A percentile compares a stretch with the other conserved stretches of the same genome.
phyloP scores from a whole-genome alignment of 2,888 invertebrate species.

The Diarsia dahlii region DNA sequence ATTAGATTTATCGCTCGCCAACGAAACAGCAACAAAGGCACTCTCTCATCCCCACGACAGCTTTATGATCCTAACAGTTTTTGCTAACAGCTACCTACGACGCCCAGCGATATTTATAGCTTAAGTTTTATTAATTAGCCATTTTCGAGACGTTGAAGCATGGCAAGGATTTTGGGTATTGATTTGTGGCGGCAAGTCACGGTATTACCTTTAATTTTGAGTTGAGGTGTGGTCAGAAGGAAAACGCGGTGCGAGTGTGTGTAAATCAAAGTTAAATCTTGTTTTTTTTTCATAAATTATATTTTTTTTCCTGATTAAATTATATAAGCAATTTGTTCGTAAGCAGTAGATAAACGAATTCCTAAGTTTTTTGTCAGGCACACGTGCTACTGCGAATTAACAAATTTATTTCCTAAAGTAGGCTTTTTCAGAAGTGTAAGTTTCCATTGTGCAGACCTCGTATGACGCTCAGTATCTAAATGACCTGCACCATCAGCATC shows the following conservation, averaged over 20 bases:
- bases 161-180: conserved; percentile 66
- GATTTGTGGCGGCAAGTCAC: conserved; percentile 63
- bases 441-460: not conserved
- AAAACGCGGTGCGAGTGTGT: conserved; percentile 4
- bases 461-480: not conserved
- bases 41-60: conserved; percentile 89
- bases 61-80: conserved; percentile 91
- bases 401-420: not conserved
- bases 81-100: conserved; percentile 88
- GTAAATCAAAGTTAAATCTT: not conserved
- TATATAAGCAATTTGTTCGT: conserved; percentile 21
- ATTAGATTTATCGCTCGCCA: conserved; percentile 86
- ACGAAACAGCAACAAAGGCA: conserved; percentile 89
- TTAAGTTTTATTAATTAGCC: conserved; percentile 90
- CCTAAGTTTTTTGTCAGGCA: conserved; percentile 12
- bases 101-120: conserved; percentile 84
- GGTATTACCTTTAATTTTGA: conserved; percentile 57
- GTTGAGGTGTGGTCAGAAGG: conserved; percentile 11
- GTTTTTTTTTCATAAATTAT: not conserved
- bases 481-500: not conserved
- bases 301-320: conserved; percentile 10
- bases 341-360: not conserved
- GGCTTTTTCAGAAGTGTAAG: not conserved
- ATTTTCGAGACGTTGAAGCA: conserved; percentile 80
- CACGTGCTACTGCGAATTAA: not conserved